Base-by-base conservation (phyloP, 2,888 invertebrate species). In the Cheilosia vulpina region DNA sequence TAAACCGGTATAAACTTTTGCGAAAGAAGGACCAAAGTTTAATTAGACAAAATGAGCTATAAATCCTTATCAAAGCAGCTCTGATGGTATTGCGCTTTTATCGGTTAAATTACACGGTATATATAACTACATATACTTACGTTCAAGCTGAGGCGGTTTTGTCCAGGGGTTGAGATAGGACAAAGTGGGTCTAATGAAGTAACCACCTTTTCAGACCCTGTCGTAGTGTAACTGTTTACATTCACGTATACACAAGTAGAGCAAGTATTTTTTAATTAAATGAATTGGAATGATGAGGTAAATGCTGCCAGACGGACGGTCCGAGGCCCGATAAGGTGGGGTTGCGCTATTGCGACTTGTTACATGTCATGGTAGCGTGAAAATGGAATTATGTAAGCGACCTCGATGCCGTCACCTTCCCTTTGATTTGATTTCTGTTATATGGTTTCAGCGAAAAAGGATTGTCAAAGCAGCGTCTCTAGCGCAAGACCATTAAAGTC, bases 1-100 rank as follows among this genome's bases (percentile, higher is more conserved):
- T 45, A 47, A 69, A 38, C 41, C 69, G 31, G 38, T 58, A 62
- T 63, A 75, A 80, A 80, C 45, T 71, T 71, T 19, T 69, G 65
- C 53, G 47, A 84, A 78, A 84, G 73, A 75, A 80, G 80, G 80
- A 75, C 84, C 75, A 75, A 66, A 75, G 63, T 84, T 84, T 80
- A 84, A 84, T 84, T 84, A 84, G 80, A 80, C 80, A 80, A 84
- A 84, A 80, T 84, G 80, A 84, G 80, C 80, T 80, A 80, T 84
- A 84, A 84, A 84, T 84, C 75, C 84, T 84, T 84, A 80, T 80
- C 84, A 84, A 80, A 80, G 71, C 66, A 47, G 75, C 60, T 75
- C 80, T 69, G 75, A 71, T 80, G 75, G 80, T 84, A 84, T 79
- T 84, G 84, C 69, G 75, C 80, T 80, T 84, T 84, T 80, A 80